A percentile compares a stretch with the other conserved stretches of the same genome.
Conservation (phyloP, 2,113 vertebrate species). For the Vulpes ferrilata region DNA sequence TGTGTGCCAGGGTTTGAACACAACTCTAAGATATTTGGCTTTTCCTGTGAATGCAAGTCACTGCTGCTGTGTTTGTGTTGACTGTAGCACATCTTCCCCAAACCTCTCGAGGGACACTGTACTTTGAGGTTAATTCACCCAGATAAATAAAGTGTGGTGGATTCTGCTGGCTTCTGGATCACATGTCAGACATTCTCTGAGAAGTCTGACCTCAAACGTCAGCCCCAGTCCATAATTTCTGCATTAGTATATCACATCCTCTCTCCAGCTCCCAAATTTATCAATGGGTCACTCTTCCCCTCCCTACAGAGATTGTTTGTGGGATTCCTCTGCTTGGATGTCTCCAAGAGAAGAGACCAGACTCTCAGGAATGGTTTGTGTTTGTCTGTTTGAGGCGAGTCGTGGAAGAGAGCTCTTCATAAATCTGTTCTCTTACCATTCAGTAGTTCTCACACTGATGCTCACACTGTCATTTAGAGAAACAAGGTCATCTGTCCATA, state of each 20-base stretch:
- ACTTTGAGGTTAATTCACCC: constrained; percentile 34
- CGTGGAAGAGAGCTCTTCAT: background rate
- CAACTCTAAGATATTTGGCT: background rate
- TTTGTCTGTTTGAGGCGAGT: background rate
- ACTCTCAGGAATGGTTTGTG: background rate
- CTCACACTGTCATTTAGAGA: background rate
- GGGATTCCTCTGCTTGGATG: background rate
- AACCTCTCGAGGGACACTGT: background rate
- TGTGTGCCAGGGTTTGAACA: background rate
- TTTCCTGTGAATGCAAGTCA: background rate
- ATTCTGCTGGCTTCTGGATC: constrained; percentile 42
- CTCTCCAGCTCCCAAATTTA: background rate
- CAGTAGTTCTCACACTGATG: background rate
- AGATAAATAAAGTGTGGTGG: background rate
- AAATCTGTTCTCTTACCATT: background rate
- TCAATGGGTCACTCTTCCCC: background rate
- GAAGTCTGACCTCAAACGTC: constrained; percentile 28
- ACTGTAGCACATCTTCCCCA: background rate
- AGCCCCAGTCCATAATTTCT: background rate
- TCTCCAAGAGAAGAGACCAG: background rate
- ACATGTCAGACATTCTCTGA: background rate
- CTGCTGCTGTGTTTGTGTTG: background rate
- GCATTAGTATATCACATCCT: background rate
- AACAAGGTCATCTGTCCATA: background rate
- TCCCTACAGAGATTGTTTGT: background rate